Evolutionary conservation across 2,797 vertebrate species (phyloP), one percentile per base, ranked within the genome.

Genomic region (Siniperca undulata): DNA sequence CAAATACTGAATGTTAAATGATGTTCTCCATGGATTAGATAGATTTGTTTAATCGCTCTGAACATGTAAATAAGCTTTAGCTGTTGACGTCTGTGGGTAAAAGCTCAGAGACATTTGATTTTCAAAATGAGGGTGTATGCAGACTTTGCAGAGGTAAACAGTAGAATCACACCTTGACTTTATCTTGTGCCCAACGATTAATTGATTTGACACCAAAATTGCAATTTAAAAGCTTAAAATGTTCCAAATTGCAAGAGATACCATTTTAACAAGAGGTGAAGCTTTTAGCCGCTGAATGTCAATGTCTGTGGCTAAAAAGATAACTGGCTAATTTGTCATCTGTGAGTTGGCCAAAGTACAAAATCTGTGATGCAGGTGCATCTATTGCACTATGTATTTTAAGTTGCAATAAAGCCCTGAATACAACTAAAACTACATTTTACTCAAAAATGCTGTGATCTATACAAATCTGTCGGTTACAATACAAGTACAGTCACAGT

Each of bases 1-100:
- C 81, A 88, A 89, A 88, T 44, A 66, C 81, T 69, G 69, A 86
- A 91, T 80, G 77, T 82, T 85, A 90, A 90, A 91, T 78, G 58
- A 89, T 87, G 84, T 90, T 89, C 84, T 89, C 84, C n/a, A 3
- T 74, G 88, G 90, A 92, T 92, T 89, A 87, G 69, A 90, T 65
- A 86, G 58, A 89, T 89, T 87, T 78, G 80, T 86, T 86, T 86
- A 90, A 88, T 90, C 80, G 24, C 85, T 73, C 62, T 77, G 70
- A 87, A 90, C 86, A 88, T 89, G 77, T 73, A 89, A 89, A 90
- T 86, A 88, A 79, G 84, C 87, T 89, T 81, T 74, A 85, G 77
- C 77, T 79, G 75, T 71, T 86, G 69, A 72, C 17, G 71, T 78
- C 64, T 73, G 75, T 75, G 77, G 64, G 27, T 66, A 62, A 73